A percentile compares a stretch with the other conserved stretches of the same genome.
Evolutionary conservation across 2,113 vertebrate genomes (phyloP).

Genomic region (Mungos mungo): DNA sequence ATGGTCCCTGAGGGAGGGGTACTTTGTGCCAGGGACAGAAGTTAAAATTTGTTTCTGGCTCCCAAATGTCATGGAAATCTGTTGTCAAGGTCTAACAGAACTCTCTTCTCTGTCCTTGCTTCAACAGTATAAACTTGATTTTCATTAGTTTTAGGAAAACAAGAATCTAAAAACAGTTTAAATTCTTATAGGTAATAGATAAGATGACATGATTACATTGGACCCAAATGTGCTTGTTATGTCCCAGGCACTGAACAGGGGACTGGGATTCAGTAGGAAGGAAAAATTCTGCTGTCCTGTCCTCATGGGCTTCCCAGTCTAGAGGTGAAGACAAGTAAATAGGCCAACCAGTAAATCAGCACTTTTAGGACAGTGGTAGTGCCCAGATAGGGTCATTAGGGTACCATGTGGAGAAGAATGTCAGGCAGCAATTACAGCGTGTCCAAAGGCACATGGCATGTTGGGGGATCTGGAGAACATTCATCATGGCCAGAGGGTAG

Average conservation of each 20-base stretch:
- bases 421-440: background rate
- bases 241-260: background rate
- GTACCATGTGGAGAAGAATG: fast-evolving
- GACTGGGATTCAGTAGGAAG: background rate
- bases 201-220: background rate
- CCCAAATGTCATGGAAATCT: background rate
- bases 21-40: background rate
- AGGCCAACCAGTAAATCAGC: background rate
- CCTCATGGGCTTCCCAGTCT: background rate
- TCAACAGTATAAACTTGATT: background rate
- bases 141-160: background rate
- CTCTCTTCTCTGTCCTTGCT: background rate
- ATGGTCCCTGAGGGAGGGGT: background rate
- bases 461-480: background rate
- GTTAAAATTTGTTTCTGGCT: background rate
- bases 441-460: background rate
- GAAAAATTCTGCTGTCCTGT: background rate
- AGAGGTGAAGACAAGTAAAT: background rate
- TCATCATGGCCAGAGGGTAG: background rate
- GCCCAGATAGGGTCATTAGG: background rate
- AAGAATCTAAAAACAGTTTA: background rate
- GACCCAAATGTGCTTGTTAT: background rate
- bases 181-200: background rate
- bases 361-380: background rate
- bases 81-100: background rate